These are phyloP conservation scores for human DNA, from an alignment of 2,113 vertebrate species.

Conservation along the genomic window GRCh38 chr2:134311501-134312000, in stretches of 20 bases:
- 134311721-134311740: not conserved
- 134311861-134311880: not conserved
- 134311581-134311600: not conserved
- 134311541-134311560: not conserved
- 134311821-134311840: not conserved
- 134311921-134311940: not conserved
- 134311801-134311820: not conserved
- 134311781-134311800: not conserved
- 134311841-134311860: not conserved
- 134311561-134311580: not conserved
- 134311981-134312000: no score
- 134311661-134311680: not conserved
- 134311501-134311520: not conserved
- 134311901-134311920: not conserved
- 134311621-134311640: not conserved
- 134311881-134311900: not conserved
- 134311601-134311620: not conserved
- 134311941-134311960: not conserved
- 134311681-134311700: not conserved
- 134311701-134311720: not conserved
- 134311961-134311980: not conserved
- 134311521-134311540: not conserved
- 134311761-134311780: not conserved
- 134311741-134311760: not conserved
- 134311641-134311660: not conserved